Conservation (phyloP, 2,888 invertebrate genomes). For the Sinopyrophorus schimmeli region DNA sequence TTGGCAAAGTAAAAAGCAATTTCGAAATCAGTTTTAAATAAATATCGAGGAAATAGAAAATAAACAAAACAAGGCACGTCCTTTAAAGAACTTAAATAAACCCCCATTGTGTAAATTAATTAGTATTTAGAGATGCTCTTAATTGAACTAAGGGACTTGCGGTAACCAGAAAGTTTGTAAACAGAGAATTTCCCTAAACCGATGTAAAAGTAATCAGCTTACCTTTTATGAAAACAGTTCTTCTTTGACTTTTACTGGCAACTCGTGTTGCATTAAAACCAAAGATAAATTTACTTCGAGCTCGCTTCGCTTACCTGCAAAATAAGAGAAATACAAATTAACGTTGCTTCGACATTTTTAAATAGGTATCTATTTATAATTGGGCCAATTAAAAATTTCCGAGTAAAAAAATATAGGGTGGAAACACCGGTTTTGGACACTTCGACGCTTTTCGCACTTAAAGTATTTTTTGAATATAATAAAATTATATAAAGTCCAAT, state of each 20-base stretch:
- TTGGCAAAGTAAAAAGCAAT: too few species aligned
- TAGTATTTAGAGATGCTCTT: constrained; percentile 36
- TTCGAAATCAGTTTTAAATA: too few species aligned
- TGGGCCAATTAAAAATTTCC: too few species aligned
- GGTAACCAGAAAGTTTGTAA: constrained; percentile 27
- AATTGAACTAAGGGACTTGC: constrained; percentile 37
- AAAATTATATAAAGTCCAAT: too few species aligned
- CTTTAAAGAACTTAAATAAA: constrained; percentile 29
- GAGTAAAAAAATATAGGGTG: too few species aligned
- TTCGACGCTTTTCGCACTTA: too few species aligned
- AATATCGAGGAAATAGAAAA: too few species aligned
- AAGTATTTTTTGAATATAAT: too few species aligned
- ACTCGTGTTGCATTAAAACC: constrained; percentile 1
- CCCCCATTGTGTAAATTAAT: constrained; percentile 35
- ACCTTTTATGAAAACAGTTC: constrained; percentile 18
- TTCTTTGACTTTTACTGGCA: constrained; percentile 8
- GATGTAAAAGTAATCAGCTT: constrained; percentile 28
- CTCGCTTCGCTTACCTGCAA: constrained; percentile 16
- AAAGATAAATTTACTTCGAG: constrained; percentile 1
- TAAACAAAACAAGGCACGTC: constrained; percentile 3
- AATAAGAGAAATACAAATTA: constrained; percentile 4
- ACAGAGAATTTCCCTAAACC: constrained; percentile 12
- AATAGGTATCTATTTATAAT: too few species aligned
- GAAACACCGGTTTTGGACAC: too few species aligned
- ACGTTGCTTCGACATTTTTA: too few species aligned